Conservation (phyloP, 1,140 invertebrate genomes). For the Hydropsyche tenuis region DNA sequence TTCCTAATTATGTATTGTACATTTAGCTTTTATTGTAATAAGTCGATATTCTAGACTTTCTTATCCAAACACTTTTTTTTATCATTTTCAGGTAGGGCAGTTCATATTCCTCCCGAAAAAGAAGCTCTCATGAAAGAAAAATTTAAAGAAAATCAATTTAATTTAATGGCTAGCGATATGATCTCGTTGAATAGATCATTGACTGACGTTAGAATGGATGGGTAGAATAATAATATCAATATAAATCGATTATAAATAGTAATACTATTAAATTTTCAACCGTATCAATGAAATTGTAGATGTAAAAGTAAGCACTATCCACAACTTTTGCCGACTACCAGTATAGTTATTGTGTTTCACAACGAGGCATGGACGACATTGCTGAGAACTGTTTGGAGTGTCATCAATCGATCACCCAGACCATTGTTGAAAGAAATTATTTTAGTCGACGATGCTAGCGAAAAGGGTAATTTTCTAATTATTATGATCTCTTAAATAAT, state of each 20-base stretch:
- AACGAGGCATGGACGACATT: slow-evolving; percentile 98
- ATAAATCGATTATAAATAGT: background rate
- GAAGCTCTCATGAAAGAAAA: slow-evolving; percentile 91
- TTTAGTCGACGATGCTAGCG: slow-evolving; percentile 94
- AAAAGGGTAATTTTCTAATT: slow-evolving; percentile 72
- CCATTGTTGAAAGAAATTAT: slow-evolving; percentile 92
- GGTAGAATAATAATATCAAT: slow-evolving; percentile 65
- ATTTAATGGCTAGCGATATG: slow-evolving; percentile 96
- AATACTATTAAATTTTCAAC: background rate
- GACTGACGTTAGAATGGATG: slow-evolving; percentile 90
- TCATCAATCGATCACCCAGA: slow-evolving; percentile 90
- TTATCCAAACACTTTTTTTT: too few relatives aligned
- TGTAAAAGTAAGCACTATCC: slow-evolving; percentile 82
- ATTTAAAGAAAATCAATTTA: slow-evolving; percentile 98
- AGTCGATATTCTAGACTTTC: too few relatives aligned
- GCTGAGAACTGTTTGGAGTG: slow-evolving; percentile 94
- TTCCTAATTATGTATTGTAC: too few relatives aligned
- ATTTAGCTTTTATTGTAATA: too few relatives aligned
- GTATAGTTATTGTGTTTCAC: slow-evolving; percentile 96
- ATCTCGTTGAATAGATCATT: slow-evolving; percentile 96
- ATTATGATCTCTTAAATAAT: background rate
- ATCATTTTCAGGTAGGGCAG: slow-evolving; percentile 69
- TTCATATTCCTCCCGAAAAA: slow-evolving; percentile 83
- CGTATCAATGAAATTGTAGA: slow-evolving; percentile 57
- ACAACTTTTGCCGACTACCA: slow-evolving; percentile 82